Percentiles rank a stretch among this genome's conserved stretches.
These are phyloP conservation scores for Phthorimaea operculella DNA, from an alignment of 1,140 invertebrate genomes.

Conservation along the genomic window DNA sequence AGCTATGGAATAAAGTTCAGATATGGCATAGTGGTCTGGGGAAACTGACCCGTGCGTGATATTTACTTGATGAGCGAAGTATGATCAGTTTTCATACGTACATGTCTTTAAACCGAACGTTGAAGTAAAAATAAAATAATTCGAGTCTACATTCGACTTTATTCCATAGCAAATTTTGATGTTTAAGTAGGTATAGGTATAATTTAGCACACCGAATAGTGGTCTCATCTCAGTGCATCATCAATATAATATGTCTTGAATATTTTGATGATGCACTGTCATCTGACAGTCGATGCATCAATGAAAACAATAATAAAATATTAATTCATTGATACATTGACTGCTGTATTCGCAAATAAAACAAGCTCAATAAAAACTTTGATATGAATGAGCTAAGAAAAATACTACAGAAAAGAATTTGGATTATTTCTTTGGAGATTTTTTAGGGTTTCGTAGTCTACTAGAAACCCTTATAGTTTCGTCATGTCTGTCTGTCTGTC, in stretches of 20 bases:
- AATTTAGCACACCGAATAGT: conserved; percentile 1
- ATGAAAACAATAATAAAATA: not conserved
- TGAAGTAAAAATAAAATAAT: too few species aligned
- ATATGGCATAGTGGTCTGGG: not conserved
- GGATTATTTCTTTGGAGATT: not conserved
- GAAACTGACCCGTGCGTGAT: too few species aligned
- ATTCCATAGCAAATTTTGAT: too few species aligned
- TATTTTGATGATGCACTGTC: not conserved
- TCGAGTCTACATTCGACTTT: too few species aligned
- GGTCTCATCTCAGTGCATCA: not conserved
- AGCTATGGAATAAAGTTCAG: not conserved
- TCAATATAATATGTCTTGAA: not conserved
- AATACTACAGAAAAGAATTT: not conserved
- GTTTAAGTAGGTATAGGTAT: not conserved
- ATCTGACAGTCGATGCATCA: too few species aligned
- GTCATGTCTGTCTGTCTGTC: too few species aligned
- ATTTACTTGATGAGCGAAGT: too few species aligned
- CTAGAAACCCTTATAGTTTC: too few species aligned
- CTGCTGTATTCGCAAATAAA: not conserved
- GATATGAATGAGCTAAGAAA: conserved; percentile 2
- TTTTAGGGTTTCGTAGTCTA: too few species aligned
- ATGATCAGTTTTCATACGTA: too few species aligned
- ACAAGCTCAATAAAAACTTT: conserved; percentile 3
- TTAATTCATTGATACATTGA: not conserved
- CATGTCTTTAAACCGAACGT: too few species aligned